A percentile compares a stretch with the other conserved stretches of the same genome.
Evolutionary conservation across 2,113 vertebrate species (phyloP).

Genomic region (Pantherophis guttatus): DNA sequence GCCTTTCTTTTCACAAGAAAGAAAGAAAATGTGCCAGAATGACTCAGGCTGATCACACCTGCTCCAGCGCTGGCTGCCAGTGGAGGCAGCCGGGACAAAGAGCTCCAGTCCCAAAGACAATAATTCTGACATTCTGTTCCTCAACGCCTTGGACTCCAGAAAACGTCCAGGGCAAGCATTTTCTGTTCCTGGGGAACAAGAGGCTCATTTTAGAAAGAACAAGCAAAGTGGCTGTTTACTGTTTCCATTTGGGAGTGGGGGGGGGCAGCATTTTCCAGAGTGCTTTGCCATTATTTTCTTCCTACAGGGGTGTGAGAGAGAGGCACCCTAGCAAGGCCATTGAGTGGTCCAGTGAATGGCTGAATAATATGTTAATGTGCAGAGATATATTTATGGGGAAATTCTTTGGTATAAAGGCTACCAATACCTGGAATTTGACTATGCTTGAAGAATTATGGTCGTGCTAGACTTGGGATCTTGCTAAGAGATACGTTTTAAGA

Average conservation of each 20-base stretch:
- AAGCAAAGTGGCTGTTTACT: not conserved
- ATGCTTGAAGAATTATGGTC: not conserved
- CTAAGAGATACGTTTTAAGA: not conserved
- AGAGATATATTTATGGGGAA: not conserved
- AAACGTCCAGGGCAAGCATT: not conserved
- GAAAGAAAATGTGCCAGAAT: not conserved
- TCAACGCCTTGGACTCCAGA: not conserved
- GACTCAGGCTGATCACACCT: not conserved
- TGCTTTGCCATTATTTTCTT: not conserved
- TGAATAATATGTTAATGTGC: not conserved
- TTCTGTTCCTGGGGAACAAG: not conserved
- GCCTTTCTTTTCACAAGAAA: conserved; percentile 9
- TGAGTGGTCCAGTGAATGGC: not conserved
- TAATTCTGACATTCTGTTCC: not conserved
- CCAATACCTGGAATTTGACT: not conserved
- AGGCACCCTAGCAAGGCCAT: not conserved
- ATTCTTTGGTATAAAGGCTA: not conserved
- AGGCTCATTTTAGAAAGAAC: not conserved
- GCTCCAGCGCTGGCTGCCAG: not conserved
- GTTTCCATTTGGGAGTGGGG: not conserved
- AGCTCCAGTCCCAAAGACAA: not conserved
- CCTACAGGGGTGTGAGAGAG: not conserved
- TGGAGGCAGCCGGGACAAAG: not conserved
- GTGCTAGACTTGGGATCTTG: not conserved
- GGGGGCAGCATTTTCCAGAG: not conserved